Evolutionary conservation across 1,140 invertebrate species (phyloP), one percentile per base, ranked within the genome.

Genomic region (Drosophila takahashii): DNA sequence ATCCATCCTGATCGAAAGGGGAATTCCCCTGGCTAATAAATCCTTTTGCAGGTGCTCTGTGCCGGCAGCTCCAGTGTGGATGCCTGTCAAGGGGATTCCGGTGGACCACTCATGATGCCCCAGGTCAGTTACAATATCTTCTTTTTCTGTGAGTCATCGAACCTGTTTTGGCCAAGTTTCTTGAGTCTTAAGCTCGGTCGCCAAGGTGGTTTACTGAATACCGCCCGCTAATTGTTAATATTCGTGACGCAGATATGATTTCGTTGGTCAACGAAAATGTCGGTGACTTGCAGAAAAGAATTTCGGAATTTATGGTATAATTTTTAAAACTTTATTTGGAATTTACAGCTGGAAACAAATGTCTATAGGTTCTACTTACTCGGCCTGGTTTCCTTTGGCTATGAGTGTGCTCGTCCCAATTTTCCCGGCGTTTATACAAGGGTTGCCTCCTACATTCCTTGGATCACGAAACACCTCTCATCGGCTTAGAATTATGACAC

Each of bases 81-180:
- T 89, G 95, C 97, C 27, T 98, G 97, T 87, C 95, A 97, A 93
- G 97, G 97, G 44, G 97, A 98, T 92, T 97, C 96, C 54, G 97
- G 97, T 16, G 97, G 97, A 48, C 91, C 91, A 48, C 89, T 97
- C 8, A 97, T 97, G 95, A 91, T 93, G 70, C 93, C 93, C 9
- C 79, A 91, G 86, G 90, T 91, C 67, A 83, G 83, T 78, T 79
- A 62, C 57, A 66, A 8, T 54, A 3, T 22, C 3, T 22, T 27
- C 50, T 37, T 45, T 15, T 65, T 3, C 39, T 18, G 42, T 75
- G 67, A 74, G 4, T 81, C 81, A 85, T 47, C 22, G 36, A 83
- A 81, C 79, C 61, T 57, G 79, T 81, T 81, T 80, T 74, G 45
- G 54, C 11, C 51, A 52, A 41, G 11, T 22, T 22, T 22, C 22